Evolutionary conservation across 2,797 vertebrate genomes (phyloP), one percentile per base, ranked within the genome.

Genomic region (Oreonectes daqikongensis): DNA sequence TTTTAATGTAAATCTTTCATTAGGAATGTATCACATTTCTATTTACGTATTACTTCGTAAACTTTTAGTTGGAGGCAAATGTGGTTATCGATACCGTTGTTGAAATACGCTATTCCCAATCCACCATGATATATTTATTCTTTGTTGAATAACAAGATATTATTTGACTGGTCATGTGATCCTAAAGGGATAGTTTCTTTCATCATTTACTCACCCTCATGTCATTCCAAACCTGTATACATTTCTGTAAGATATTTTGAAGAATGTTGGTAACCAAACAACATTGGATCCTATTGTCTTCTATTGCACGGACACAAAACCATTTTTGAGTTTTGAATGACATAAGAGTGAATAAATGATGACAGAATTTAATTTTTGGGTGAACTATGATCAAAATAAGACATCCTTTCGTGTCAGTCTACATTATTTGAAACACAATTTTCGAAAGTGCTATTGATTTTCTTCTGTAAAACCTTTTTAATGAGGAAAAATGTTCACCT

Each of bases 381-480:
- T n/a, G n/a, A n/a, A n/a, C n/a, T n/a, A n/a, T n/a, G n/a, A n/a
- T n/a, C n/a, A n/a, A n/a, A n/a, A n/a, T n/a, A n/a, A n/a, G n/a
- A n/a, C n/a, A n/a, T n/a, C 17, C n/a, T 65, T 3, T 20, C 17
- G 22, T 12, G 17, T 30, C 18, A 20, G 7, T 20, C 17, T 57
- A 57, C 18, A 67, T 55, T 7, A 15, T 65, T 65, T 50, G 14
- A 40, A 73, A 52, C 30, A 38, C n/a, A 9, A 14, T 71, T 17
- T 44, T 61, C 26, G 12, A 12, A 30, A 55, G 50, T 26, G 30
- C 17, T 20, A 50, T 20, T 50, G 50, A 53, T 53, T 53, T 53
- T 64, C 24, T 2, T n/a, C 18, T 20, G 32, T 28, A 38, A 74
- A 74, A 40, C 22, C 32, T 18, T 28, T 65, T 65, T 44, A 74